Conservation (phyloP, 2,113 vertebrate genomes). For the Festucalex cinctus region DNA sequence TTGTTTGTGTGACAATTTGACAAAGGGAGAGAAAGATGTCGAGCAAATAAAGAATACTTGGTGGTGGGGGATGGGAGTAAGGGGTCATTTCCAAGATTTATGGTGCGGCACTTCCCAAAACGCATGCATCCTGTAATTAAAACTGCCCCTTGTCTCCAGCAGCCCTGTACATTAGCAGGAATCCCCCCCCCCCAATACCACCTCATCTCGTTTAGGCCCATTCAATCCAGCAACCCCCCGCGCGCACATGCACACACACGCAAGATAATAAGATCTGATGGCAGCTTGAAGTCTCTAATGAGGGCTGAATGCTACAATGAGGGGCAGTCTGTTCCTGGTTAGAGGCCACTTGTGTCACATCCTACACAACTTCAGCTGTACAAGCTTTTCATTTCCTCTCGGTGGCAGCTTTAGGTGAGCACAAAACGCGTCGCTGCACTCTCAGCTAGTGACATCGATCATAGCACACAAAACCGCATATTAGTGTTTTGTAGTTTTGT, state of each 20-base stretch:
- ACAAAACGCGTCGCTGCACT: background rate
- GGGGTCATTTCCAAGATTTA: conserved; percentile 73
- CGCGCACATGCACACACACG: background rate
- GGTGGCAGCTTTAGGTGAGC: background rate
- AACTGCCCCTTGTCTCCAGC: conserved; percentile 56
- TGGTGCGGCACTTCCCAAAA: conserved; percentile 67
- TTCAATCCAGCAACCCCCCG: conserved; percentile 15
- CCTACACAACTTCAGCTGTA: background rate
- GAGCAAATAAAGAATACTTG: conserved; percentile 38
- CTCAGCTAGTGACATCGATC: background rate
- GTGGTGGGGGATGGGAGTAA: conserved; percentile 32
- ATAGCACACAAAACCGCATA: background rate
- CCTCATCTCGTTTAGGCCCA: conserved; percentile 22
- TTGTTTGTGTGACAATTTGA: conserved; percentile 59
- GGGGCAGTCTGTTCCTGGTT: conserved; percentile 43
- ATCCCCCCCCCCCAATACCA: conserved; percentile 30
- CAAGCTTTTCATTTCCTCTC: conserved; percentile 24
- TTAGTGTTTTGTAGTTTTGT: background rate
- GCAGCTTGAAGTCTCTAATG: conserved; percentile 64
- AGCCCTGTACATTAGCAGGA: conserved; percentile 56
- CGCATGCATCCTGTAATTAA: conserved; percentile 80
- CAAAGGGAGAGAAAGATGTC: conserved; percentile 23
- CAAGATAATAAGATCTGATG: conserved; percentile 59
- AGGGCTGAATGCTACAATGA: conserved; percentile 52
- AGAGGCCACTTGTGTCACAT: conserved; percentile 29